Evolutionary conservation across 2,888 invertebrate species (phyloP).

Genomic region (Agrochola macilenta): DNA sequence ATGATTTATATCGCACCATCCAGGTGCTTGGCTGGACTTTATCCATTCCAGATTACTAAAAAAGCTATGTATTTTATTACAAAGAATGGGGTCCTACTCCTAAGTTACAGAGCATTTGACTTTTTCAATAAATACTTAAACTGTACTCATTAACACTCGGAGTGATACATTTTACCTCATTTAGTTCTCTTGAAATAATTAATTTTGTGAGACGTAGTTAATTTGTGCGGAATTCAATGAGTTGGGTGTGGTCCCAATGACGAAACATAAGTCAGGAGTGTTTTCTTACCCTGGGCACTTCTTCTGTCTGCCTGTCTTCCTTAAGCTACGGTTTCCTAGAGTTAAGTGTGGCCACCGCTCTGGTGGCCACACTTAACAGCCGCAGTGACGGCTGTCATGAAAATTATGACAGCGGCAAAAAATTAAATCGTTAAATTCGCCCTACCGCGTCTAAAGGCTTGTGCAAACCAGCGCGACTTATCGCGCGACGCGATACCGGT

Average conservation of each 20-base stretch:
- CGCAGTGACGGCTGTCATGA: too few relatives aligned
- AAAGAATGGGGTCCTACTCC: background rate
- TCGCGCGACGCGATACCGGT: too few relatives aligned
- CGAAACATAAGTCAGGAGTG: background rate
- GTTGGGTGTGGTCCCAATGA: conserved; percentile 39
- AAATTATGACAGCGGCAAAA: too few relatives aligned
- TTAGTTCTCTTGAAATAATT: conserved; percentile 45
- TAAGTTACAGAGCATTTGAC: background rate
- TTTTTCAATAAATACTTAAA: background rate
- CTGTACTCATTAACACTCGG: background rate
- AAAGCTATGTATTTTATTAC: background rate
- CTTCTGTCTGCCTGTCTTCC: background rate
- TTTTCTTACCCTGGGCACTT: background rate
- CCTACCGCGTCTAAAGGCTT: too few relatives aligned
- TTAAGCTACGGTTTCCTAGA: too few relatives aligned
- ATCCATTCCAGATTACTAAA: background rate
- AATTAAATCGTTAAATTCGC: too few relatives aligned
- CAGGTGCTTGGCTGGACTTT: background rate
- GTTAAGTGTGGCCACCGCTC: too few relatives aligned
- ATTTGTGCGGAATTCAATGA: conserved; percentile 49
- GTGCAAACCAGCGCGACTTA: too few relatives aligned
- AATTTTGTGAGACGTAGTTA: conserved; percentile 49
- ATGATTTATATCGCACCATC: background rate
- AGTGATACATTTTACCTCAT: conserved; percentile 27
- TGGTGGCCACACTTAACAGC: too few relatives aligned